These are phyloP conservation scores for Drosophila anomalata DNA, from an alignment of 2,888 invertebrate genomes.

Conservation along the genomic window DNA sequence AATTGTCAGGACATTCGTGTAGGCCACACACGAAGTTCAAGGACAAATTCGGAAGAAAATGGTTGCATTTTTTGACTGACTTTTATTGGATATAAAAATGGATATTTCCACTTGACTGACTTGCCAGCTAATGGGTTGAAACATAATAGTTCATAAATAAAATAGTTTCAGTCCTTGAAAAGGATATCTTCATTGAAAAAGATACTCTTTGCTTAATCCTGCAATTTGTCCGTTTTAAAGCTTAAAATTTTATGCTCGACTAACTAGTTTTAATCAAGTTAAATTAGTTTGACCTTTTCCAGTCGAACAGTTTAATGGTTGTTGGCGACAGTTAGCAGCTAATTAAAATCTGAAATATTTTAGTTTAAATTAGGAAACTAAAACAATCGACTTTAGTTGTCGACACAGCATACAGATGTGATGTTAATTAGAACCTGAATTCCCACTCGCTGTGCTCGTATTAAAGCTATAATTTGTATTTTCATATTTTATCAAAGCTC, in stretches of 20 bases:
- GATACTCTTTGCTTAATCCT: background rate
- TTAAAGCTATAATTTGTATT: constrained; percentile 17
- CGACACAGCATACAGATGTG: background rate
- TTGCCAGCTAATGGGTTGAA: background rate
- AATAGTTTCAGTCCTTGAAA: background rate
- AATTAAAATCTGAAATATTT: background rate
- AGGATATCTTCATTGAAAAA: background rate
- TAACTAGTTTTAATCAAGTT: background rate
- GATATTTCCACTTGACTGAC: background rate
- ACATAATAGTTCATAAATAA: background rate
- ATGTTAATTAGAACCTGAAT: background rate
- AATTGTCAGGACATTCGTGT: constrained; percentile 27
- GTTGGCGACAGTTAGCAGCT: too few relatives aligned
- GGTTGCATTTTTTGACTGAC: background rate
- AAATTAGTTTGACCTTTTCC: background rate
- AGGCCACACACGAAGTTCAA: constrained; percentile 6
- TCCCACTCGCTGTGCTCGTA: background rate
- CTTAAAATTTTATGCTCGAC: background rate
- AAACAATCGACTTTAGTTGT: constrained; percentile 1
- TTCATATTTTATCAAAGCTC: background rate
- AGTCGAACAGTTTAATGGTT: background rate
- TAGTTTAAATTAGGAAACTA: background rate
- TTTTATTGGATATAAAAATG: background rate
- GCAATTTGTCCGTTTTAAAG: background rate
- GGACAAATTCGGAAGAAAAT: background rate